Base-by-base conservation (phyloP, 2,888 invertebrate species). In the Bibio marci region DNA sequence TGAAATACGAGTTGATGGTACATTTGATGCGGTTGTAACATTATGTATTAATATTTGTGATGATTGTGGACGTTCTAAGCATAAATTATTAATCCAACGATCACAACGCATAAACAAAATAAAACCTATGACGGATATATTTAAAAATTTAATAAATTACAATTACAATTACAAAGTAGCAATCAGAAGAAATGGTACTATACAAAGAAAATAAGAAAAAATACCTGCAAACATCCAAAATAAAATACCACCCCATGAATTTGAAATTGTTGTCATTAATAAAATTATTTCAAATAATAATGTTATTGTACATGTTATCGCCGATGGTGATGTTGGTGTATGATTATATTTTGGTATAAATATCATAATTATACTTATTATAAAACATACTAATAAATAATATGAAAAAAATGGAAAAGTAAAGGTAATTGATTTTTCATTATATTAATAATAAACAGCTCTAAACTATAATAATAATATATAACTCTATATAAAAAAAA, bases 261-360 rank as follows among this genome's bases (percentile, higher is more conserved):
- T 52, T n/a, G 47, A 45, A 14, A 57, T 51, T 40, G 59, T 58
- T 11, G 55, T 49, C 4, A 52, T 50, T 34, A 62, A 52, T 4
- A 62, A 43, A 13, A 59, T 42, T 1, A 50, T 49, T 32, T 57
- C 52, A 12, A 57, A 43, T 30, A 56, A 47, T 41, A 62, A 44
- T 5, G 52, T 48, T 36, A 51, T 48, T 36, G 53, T 50, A 13
- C 59, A 57, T 18, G 59, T 46, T 12, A 62, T 45, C 4, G 60
- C 58, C 34, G 58, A 36, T 38, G 44, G 44, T 14, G 57, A 18
- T 13, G 56, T 49, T 2, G 55, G 51, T 35, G 54, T 56, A 44
- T 55, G 54, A n/a, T 54, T 55, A 35, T 59, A 59, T 40, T 58
- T 58, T 3, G 62, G 63, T 43, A 62, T 54, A 10, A 60, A 53